Evolutionary conservation across 2,888 invertebrate species (phyloP).

Genomic region (Unio pictorum): DNA sequence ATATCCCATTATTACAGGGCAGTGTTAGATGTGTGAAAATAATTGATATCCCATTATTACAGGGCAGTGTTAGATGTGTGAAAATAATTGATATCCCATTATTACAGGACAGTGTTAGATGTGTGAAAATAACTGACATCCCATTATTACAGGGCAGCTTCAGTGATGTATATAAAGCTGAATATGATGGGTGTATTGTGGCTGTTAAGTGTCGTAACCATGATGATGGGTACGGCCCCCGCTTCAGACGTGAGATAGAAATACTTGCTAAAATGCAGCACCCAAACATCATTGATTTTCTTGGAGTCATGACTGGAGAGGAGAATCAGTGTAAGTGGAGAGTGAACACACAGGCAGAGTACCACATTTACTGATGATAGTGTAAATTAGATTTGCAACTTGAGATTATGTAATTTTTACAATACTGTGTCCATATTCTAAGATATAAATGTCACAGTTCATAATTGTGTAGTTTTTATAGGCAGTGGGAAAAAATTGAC

Average conservation of each 20-base stretch:
- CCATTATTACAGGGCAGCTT: constrained; percentile 17
- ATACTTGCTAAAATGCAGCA: constrained; percentile 8
- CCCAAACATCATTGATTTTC: constrained; percentile 24
- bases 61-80: constrained; percentile 27
- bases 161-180: constrained; percentile 17
- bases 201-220: constrained; percentile 22
- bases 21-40: constrained; percentile 15
- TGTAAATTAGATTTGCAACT: no score
- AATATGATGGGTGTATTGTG: constrained; percentile 9
- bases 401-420: no score
- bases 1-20: constrained; percentile 12
- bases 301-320: constrained; percentile 9
- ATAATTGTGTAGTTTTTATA: no score
- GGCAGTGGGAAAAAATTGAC: no score
- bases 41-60: background rate
- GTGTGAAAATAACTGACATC: constrained; percentile 3
- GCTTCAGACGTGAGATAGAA: constrained; percentile 25
- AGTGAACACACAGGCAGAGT: no score
- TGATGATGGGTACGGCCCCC: background rate
- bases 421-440: no score
- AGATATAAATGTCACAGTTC: no score
- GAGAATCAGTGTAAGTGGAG: no score
- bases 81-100: background rate
- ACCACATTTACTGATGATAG: no score
- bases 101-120: constrained; percentile 24